Evolutionary conservation across 2,888 invertebrate species (phyloP), one percentile per base, ranked within the genome.

Genomic region (Gonocerus acuteangulatus): DNA sequence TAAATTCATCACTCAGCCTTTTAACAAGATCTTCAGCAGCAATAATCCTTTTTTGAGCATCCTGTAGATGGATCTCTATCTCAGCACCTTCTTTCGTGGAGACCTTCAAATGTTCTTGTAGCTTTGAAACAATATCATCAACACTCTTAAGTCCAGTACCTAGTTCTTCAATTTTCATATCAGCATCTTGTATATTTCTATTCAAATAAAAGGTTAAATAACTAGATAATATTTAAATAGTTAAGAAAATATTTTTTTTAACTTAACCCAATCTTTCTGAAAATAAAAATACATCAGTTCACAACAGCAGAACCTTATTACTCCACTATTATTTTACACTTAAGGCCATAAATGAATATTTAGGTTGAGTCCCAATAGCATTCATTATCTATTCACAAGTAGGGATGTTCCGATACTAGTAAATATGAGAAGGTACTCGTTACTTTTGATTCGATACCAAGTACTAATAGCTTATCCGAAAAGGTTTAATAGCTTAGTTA

Each of bases 1-100:
- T 75, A 76, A 88, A 93, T 73, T 99, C 99, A 21, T 88, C 87
- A 57, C 89, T 87, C 11, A 99, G 78, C 72, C 95, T 92, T 16
- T 81, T 82, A 2, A 99, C 87, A 19, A 99, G 77, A 0, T 82
- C 82, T 72, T 87, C 87, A 0, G 90, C 91, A 16, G 87, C 84
- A 15, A 77, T 74, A 27, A 97, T 82, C 0, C 89, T 90, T 66
- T 83, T 82, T 66, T 86, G 82, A 1, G 89, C 89, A 69, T 82
- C 83, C 54, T 83, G 83, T 23, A 96, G 77, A 67, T 85, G 84
- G 57, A 94, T 82, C 74, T 95, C 94, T 39, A 95, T 81, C 69
- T 90, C 87, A 1, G 96, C 95, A 1, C 95, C 97, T 74, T 96
- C 96, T 69, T 91, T 89, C 1, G 96, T 92, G 72, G 90, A 89